These are phyloP conservation scores for Mnemiopsis leidyi DNA, from an alignment of 37 sponge, comb jelly and placozoan species.

Conservation along the genomic window DNA sequence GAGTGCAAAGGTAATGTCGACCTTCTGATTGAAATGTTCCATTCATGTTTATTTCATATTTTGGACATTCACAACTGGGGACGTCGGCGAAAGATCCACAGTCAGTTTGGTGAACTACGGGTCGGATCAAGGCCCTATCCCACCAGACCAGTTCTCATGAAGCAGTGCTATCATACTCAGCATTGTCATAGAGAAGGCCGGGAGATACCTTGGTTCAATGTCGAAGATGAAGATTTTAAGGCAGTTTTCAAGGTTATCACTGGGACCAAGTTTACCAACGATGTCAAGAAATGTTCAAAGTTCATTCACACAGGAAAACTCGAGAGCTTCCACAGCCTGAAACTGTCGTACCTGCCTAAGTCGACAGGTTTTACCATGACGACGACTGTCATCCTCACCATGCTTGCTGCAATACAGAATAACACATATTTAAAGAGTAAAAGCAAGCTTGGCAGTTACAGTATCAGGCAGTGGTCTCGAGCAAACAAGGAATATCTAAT, in stretches of 20 bases:
- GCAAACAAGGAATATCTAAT: neutral
- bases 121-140: neutral
- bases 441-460: neutral
- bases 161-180: conserved; percentile 32
- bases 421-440: neutral
- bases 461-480: neutral
- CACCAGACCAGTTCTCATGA: neutral
- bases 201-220: neutral
- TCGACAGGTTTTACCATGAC: neutral
- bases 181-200: neutral
- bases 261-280: neutral
- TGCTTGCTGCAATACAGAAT: neutral
- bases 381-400: neutral
- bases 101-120: neutral
- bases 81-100: neutral
- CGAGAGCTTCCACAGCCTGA: conserved; percentile 17
- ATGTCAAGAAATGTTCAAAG: neutral
- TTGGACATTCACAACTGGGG: conserved; percentile 27
- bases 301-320: conserved; percentile 22
- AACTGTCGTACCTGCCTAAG: neutral
- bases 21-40: neutral
- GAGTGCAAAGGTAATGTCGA: neutral
- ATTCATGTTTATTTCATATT: conserved; percentile 1
- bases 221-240: conserved; percentile 12
- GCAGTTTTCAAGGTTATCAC: neutral